phyloP scores from a whole-genome alignment of 1,140 invertebrate species.

The Drosophila lacertosa region DNA sequence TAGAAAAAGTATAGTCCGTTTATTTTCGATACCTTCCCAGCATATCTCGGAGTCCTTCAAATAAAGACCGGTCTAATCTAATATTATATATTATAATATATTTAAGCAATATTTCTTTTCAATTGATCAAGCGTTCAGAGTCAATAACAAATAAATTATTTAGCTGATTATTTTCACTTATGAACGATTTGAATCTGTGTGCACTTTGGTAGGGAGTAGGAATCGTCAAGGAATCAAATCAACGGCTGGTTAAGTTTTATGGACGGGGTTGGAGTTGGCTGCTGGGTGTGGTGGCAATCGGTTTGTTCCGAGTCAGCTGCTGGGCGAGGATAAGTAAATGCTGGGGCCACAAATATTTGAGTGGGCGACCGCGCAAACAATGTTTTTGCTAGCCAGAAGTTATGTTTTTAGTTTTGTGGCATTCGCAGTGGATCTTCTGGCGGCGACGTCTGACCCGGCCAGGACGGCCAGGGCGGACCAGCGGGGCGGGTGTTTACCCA shows the following conservation, averaged over 20 bases:
- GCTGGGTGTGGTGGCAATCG: constrained; percentile 26
- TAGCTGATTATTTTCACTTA: not conserved
- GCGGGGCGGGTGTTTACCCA: constrained; percentile 61
- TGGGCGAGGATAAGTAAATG: constrained; percentile 48
- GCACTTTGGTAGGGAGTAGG: constrained; percentile 3
- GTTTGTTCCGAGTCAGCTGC: constrained; percentile 57
- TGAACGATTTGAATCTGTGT: constrained; percentile 2
- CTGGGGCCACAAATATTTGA: constrained; percentile 73
- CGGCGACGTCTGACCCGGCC: not conserved
- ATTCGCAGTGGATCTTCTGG: constrained; percentile 1
- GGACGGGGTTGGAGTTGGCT: not conserved
- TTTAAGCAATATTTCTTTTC: too few relatives aligned
- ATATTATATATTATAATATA: too few relatives aligned
- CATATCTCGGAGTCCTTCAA: too few relatives aligned
- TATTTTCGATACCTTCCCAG: too few relatives aligned
- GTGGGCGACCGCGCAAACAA: constrained; percentile 66
- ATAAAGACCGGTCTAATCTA: too few relatives aligned
- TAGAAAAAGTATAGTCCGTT: too few relatives aligned
- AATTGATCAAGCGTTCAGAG: too few relatives aligned
- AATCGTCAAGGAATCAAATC: constrained; percentile 4
- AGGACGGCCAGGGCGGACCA: not conserved
- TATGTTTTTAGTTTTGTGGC: constrained; percentile 74
- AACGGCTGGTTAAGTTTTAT: not conserved
- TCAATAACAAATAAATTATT: too few relatives aligned
- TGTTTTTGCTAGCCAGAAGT: constrained; percentile 63